Evolutionary conservation across 1,140 invertebrate species (phyloP).

Genomic region (Aphaenogaster floridana): DNA sequence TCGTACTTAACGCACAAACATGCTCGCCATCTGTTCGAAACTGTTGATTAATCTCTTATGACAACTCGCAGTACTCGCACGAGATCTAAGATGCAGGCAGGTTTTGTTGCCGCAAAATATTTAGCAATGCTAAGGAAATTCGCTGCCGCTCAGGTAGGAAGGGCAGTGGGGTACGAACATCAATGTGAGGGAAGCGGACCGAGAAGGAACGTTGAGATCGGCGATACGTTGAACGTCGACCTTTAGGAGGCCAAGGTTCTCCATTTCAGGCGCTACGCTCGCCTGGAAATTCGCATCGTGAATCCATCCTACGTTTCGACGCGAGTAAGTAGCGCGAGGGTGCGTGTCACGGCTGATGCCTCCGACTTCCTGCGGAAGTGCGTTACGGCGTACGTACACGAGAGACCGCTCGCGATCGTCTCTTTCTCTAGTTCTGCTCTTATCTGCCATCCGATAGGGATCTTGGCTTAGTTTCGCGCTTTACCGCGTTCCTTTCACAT

Average conservation of each 20-base stretch:
- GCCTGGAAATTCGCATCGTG: constrained; percentile 14
- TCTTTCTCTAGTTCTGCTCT: constrained; percentile 28
- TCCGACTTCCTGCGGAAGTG: constrained; percentile 78
- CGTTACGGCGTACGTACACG: constrained; percentile 44
- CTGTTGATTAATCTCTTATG: constrained; percentile 6
- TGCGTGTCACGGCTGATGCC: constrained; percentile 77
- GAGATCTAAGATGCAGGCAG: background rate
- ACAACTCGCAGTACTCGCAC: background rate
- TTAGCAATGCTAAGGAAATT: constrained; percentile 6
- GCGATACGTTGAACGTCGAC: constrained; percentile 57
- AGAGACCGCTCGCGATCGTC: constrained; percentile 46
- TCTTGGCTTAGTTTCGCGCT: background rate
- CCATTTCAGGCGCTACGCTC: background rate
- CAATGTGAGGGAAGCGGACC: constrained; percentile 62
- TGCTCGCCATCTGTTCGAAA: background rate
- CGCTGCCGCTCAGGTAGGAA: background rate
- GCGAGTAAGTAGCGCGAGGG: constrained; percentile 50
- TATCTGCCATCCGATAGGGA: background rate
- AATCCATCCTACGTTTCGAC: constrained; percentile 20
- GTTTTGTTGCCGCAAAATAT: background rate
- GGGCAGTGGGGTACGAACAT: background rate
- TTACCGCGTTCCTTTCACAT: background rate
- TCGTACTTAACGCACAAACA: background rate
- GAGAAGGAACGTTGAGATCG: constrained; percentile 74
- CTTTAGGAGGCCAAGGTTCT: constrained; percentile 16